Evolutionary conservation across 2,113 vertebrate genomes (phyloP).

Genomic region (Heteronetta atricapilla): DNA sequence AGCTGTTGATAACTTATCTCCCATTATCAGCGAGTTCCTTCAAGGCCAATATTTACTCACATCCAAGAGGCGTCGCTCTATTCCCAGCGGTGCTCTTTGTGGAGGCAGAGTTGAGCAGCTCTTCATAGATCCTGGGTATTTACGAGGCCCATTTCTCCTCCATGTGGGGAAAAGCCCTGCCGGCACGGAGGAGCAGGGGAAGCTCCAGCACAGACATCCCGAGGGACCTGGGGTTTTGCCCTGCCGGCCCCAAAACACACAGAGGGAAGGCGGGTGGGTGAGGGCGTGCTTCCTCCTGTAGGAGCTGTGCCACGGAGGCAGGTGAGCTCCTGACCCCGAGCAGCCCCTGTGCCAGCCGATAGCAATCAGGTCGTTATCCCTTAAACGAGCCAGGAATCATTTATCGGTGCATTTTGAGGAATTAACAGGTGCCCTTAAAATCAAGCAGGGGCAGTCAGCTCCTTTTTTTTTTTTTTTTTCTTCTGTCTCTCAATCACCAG

Average conservation of each 20-base stretch:
- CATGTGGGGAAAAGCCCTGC: no score
- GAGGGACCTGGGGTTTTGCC: neutral
- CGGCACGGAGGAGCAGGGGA: neutral
- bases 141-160: neutral
- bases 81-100: neutral
- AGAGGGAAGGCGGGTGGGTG: neutral
- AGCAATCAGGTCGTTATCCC: neutral
- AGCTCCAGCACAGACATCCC: neutral
- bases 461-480: neutral
- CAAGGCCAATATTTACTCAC: constrained; percentile 18
- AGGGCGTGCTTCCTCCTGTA: no score
- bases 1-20: constrained; percentile 59
- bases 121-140: neutral
- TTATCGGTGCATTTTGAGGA: neutral
- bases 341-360: neutral
- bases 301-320: neutral
- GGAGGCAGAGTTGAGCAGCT: neutral
- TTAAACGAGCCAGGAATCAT: neutral
- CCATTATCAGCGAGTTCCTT: neutral
- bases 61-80: neutral
- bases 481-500: neutral
- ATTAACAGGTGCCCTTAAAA: neutral
- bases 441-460: neutral
- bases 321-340: neutral
- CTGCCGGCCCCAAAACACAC: neutral